Base-by-base conservation (phyloP, 2,797 vertebrate genomes). In the Pampus argenteus region DNA sequence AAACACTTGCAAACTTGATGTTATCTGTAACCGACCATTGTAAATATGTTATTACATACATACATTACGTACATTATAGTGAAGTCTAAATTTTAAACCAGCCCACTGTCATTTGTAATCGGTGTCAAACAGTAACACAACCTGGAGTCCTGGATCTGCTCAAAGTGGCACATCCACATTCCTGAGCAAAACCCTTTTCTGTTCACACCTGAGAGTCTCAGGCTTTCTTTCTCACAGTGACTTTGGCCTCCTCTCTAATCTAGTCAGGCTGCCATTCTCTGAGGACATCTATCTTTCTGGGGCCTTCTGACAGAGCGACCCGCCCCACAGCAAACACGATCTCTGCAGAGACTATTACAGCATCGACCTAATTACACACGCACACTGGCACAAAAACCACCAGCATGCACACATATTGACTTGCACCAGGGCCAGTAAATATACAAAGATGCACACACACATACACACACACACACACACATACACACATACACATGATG, bases 301-400 rank as follows among this genome's bases (percentile, higher is more conserved):
- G 63, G 74, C 68, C 71, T 83, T 45, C 66, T 79, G 79, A 87
- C 87, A 90, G 73, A 76, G 55, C 14, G n/a, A 56, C 74, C 87
- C 60, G 57, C 72, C 76, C 81, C 71, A 45, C 68, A 81, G 83
- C 85, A 88, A 91, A 86, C 80, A 87, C 62, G 65, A 86, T 86
- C 84, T 89, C 86, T 74, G 76, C 80, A 86, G 74, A 88, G 78
- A 89, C 87, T 85, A 91, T 91, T 91, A 90, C 76, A 85, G 83
- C 77, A 72, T 59, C 28, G 42, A 75, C 78, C 86, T 88, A 92
- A 92, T 92, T 93, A 90, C 83, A 88, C 81, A 82, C 83, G 86
- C 20, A 56, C 64, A 85, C 29, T 13, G 42, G 57, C 61, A 50
- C 66, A 52, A 52, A 71, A 55, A 69, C 26, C 63, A 50, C 66